Base-by-base conservation (phyloP, 2,888 invertebrate genomes). In the Phengaris alcon region DNA sequence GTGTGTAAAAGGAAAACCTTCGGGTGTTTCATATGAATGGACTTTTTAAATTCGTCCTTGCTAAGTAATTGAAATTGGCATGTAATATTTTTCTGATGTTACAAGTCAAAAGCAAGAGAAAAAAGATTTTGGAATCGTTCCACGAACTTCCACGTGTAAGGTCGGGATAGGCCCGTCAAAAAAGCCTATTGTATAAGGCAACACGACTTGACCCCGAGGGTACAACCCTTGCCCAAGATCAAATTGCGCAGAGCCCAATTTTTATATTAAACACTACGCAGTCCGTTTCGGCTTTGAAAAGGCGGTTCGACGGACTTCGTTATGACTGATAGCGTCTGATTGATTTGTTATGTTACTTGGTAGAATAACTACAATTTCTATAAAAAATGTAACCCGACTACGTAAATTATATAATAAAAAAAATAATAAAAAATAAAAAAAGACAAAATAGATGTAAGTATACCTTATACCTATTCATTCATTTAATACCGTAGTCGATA, bases 1-100 rank as follows among this genome's bases (percentile, higher is more conserved):
- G 76, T 75, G 51, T 76, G 78, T 79, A 77, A 75, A 80, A 80
- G 79, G 77, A 79, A 70, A 74, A 72, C 70, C 74, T 76, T 70
- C 12, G 54, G 10, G n/a, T 46, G 57, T 15, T 74, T 74, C 59
- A 81, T 35, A 22, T 22, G 70, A 75, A 75, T 75, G 48, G 55
- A 8, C 69, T 69, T 55, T 55, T 48, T 75, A 55, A 75, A 69
- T 75, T 75, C 46, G 48, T 75, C 55, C 55, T 57, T 44, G 9
- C 68, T 75, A 57, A 70, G 70, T 75, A 48, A 75, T 75, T 70
- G 72, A 72, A 54, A 72, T 72, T 35, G 15, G 54, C 54, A 54
- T 52, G 13, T 48, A 72, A 72, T 13, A 54, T 72, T 72, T 70
- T 35, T 72, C 13, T 72, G 52, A 72, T 52, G 35, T 52, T 6